Conservation (phyloP, 92 coral and sea anemone species). For the Nematostella vectensis region DNA sequence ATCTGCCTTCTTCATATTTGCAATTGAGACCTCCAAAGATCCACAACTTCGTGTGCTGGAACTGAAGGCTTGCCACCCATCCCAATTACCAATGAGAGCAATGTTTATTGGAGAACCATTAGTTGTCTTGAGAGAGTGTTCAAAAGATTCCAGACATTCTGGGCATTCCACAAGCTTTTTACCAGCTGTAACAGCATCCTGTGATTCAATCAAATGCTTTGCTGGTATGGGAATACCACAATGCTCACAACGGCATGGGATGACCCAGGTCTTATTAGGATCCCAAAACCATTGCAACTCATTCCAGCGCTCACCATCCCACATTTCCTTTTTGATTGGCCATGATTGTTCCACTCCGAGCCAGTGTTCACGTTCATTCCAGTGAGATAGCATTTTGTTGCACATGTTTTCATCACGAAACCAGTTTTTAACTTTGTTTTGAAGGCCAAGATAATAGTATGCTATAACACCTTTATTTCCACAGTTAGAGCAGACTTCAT, state of each 20-base stretch:
- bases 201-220: conserved; percentile 16
- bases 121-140: conserved; percentile 4
- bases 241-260: conserved; percentile 22
- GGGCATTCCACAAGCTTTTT: conserved; percentile 36
- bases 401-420: conserved; percentile 7
- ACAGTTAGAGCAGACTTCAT: conserved; percentile 39
- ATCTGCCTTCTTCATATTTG: conserved; percentile 35
- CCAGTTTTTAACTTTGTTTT: conserved; percentile 36
- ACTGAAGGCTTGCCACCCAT: conserved; percentile 47
- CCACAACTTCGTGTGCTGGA: conserved; percentile 39
- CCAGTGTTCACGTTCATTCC: conserved; percentile 47
- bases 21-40: conserved; percentile 42
- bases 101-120: conserved; percentile 34
- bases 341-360: conserved; percentile 25
- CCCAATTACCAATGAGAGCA: conserved; percentile 34
- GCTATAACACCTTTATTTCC: conserved; percentile 14
- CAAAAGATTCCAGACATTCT: conserved; percentile 16
- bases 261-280: conserved; percentile 12
- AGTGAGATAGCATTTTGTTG: conserved; percentile 41
- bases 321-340: conserved; percentile 16
- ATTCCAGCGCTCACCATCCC: conserved; percentile 32
- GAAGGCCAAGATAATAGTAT: conserved; percentile 27
- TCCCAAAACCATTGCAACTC: conserved; percentile 41
- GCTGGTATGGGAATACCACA: conserved; percentile 40
- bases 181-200: conserved; percentile 5